Conservation (phyloP, 2,888 invertebrate genomes). For the Dryococelus australis region DNA sequence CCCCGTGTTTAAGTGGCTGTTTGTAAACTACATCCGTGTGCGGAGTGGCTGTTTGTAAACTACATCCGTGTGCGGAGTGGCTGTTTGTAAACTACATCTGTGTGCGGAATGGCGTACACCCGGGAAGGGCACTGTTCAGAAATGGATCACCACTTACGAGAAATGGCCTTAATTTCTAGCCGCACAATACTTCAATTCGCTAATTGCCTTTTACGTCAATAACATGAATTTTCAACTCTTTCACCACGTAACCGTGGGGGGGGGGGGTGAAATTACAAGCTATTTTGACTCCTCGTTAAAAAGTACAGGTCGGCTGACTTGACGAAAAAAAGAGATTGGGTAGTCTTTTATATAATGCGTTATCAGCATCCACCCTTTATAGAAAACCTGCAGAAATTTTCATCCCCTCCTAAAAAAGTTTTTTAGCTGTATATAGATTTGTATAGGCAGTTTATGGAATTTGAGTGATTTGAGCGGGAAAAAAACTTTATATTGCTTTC, state of each 20-base stretch:
- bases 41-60: background rate
- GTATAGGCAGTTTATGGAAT: too few species aligned
- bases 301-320: background rate
- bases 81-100: background rate
- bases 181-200: background rate
- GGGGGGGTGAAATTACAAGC: background rate
- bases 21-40: background rate
- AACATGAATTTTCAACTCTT: background rate
- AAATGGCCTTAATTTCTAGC: background rate
- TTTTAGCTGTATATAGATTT: too few species aligned
- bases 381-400: too few species aligned
- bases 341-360: background rate
- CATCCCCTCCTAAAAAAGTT: too few species aligned
- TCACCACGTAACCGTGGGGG: background rate
- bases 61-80: background rate
- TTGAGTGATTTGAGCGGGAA: too few species aligned
- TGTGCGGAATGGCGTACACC: background rate
- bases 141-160: conserved; percentile 2
- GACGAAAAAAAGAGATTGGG: too few species aligned
- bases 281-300: background rate
- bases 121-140: background rate
- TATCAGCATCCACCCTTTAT: background rate
- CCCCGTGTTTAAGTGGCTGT: background rate
- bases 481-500: too few species aligned
- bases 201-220: conserved; percentile 16